Percentiles rank a stretch among this genome's conserved stretches.
phyloP scores from a whole-genome alignment of 2,113 vertebrate genomes.

The Loxodonta africana region DNA sequence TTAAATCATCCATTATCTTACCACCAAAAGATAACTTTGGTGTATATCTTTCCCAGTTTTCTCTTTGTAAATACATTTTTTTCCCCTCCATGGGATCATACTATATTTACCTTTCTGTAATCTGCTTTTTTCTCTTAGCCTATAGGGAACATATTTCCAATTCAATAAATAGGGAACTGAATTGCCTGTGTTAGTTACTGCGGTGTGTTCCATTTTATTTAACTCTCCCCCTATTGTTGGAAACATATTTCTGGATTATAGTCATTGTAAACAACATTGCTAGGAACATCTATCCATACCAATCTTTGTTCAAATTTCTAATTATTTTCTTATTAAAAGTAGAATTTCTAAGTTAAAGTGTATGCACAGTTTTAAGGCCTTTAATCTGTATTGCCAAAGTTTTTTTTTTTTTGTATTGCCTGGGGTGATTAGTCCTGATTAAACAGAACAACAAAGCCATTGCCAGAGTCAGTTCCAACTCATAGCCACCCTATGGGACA shows the following conservation, averaged over 20 bases:
- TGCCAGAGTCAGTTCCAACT: no score
- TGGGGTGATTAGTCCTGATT: neutral
- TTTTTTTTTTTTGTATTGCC: neutral
- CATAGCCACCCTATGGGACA: neutral
- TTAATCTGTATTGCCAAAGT: neutral
- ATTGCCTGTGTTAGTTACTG: neutral
- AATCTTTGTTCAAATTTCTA: constrained; percentile 23
- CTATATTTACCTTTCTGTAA: constrained; percentile 5
- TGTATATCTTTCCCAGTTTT: constrained; percentile 19
- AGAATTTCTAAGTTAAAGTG: constrained; percentile 35
- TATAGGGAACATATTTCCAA: constrained; percentile 38
- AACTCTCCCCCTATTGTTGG: neutral
- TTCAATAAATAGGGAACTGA: neutral
- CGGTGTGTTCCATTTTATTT: constrained; percentile 36
- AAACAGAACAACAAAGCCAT: no score
- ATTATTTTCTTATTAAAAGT: constrained; percentile 26
- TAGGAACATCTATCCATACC: neutral
- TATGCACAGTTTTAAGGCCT: neutral
- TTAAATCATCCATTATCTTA: neutral
- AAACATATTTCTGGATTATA: constrained; percentile 42
- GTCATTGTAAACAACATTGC: constrained; percentile 8
- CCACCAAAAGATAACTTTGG: constrained; percentile 18
- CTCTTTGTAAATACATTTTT: neutral
- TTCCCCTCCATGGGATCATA: constrained; percentile 39
- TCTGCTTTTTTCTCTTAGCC: constrained; percentile 32